Evolutionary conservation across 1,140 invertebrate species (phyloP).

Genomic region (Homarus americanus): DNA sequence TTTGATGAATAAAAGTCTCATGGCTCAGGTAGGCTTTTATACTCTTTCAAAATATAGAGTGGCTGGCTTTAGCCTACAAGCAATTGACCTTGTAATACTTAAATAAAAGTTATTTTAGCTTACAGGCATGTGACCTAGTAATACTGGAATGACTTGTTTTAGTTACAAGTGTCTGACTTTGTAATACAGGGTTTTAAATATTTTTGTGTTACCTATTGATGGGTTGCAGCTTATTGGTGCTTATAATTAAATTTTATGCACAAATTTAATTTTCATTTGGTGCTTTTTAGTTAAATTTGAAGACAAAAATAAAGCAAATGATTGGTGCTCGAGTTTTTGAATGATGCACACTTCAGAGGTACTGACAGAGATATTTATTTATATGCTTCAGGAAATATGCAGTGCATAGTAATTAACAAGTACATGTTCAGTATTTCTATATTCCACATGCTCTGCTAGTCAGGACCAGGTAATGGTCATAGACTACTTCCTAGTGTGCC

Average conservation of each 20-base stretch:
- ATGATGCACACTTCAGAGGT: neutral
- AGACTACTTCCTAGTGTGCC: slow-evolving; percentile 52
- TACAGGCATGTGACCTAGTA: neutral
- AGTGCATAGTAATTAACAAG: neutral
- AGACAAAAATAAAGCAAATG: neutral
- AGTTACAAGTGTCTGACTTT: neutral
- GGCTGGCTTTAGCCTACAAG: neutral
- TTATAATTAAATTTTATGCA: slow-evolving; percentile 1
- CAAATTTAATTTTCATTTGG: slow-evolving; percentile 12
- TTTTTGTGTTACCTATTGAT: neutral
- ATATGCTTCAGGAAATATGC: neutral
- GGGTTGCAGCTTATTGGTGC: neutral
- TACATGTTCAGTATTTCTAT: neutral
- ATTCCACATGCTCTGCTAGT: slow-evolving; percentile 37
- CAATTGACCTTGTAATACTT: no score
- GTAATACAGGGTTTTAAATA: neutral
- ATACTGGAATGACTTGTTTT: neutral
- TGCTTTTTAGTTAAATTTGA: slow-evolving; percentile 5
- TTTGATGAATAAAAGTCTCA: neutral
- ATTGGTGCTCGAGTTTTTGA: neutral
- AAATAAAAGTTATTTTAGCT: no score
- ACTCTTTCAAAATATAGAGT: neutral
- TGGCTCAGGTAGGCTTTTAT: neutral
- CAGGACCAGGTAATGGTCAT: slow-evolving; percentile 17
- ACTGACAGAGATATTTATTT: neutral